Conservation (phyloP, 1,140 invertebrate species). For the Ridgeia piscesae region DNA sequence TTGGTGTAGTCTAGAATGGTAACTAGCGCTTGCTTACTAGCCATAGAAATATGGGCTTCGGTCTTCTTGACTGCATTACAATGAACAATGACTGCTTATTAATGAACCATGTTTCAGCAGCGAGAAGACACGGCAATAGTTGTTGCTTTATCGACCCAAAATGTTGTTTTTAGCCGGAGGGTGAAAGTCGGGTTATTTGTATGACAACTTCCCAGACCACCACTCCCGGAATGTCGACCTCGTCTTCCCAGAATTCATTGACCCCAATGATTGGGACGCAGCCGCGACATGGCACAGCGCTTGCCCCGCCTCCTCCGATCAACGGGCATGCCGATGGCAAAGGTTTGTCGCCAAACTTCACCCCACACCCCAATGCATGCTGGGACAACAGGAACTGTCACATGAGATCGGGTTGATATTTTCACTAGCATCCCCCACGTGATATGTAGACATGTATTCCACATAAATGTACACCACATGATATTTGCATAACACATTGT, state of each 20-base stretch:
- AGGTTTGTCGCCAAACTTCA: slow-evolving; percentile 1
- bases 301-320: slow-evolving; percentile 45
- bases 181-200: neutral
- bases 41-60: neutral
- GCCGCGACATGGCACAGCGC: slow-evolving; percentile 22
- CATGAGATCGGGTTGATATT: neutral
- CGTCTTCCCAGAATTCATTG: slow-evolving; percentile 20
- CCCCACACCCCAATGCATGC: neutral
- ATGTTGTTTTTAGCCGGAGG: slow-evolving; percentile 12
- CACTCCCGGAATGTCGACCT: slow-evolving; percentile 19
- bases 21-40: neutral
- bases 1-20: neutral
- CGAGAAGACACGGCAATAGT: neutral
- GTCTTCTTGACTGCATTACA: too few relatives aligned
- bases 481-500: neutral
- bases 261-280: neutral
- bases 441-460: neutral
- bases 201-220: slow-evolving; percentile 23
- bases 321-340: slow-evolving; percentile 44
- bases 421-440: neutral
- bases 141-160: neutral
- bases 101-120: too few relatives aligned
- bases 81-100: neutral
- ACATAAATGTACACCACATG: neutral
- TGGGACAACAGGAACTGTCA: neutral